Percentiles rank a stretch among this genome's conserved stretches.
Conservation (phyloP, 2,113 vertebrate genomes). For the Pholis gunnellus region DNA sequence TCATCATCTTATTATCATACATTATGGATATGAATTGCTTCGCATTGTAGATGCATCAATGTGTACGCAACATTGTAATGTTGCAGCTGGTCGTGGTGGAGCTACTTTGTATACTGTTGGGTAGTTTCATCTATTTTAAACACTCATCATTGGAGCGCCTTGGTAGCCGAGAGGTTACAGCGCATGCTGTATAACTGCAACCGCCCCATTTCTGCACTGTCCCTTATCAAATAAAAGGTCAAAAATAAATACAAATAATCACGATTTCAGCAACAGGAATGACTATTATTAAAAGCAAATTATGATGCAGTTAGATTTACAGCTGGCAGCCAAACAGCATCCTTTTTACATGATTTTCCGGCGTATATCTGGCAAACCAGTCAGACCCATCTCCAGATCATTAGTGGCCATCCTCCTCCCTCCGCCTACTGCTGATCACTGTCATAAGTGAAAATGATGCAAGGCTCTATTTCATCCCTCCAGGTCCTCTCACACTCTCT, state of each 20-base stretch:
- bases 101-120: not conserved
- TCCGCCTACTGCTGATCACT: slow-evolving; percentile 31
- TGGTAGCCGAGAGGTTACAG: not conserved
- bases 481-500: slow-evolving; percentile 2
- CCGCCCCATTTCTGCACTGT: not conserved
- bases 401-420: slow-evolving; percentile 43
- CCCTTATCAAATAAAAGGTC: not conserved
- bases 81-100: not conserved
- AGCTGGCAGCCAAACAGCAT: not conserved
- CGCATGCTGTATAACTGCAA: not conserved
- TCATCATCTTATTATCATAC: not conserved
- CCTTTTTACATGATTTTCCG: slow-evolving; percentile 13
- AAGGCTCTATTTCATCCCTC: slow-evolving; percentile 21
- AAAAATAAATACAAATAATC: too few relatives aligned
- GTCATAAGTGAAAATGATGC: slow-evolving; percentile 37
- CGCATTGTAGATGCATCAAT: not conserved
- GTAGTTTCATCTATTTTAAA: not conserved
- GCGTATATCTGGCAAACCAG: slow-evolving; percentile 26
- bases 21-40: not conserved
- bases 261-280: not conserved
- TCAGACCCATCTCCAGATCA: slow-evolving; percentile 37
- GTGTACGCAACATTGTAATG: too few relatives aligned
- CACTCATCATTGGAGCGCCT: not conserved
- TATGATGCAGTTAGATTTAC: not conserved
- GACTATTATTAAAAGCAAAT: not conserved